Evolutionary conservation across 35 echinoderm and acorn worm species (phyloP), one percentile per base, ranked within the genome.

Genomic region (Holothuria glaberrima): DNA sequence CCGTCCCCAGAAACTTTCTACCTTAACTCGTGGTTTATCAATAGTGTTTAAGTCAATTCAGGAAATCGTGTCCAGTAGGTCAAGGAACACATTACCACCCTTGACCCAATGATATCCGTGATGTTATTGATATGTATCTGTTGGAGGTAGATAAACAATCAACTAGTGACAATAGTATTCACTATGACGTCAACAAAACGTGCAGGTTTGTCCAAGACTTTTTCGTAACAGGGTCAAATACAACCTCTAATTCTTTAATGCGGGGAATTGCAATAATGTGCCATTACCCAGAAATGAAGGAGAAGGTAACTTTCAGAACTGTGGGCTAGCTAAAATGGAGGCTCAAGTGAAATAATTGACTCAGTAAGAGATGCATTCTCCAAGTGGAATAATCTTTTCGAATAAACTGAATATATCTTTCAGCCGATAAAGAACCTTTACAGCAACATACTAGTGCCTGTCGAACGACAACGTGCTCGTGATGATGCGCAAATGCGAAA

Each of bases 51-150:
- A 14, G 6, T n/a, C 34, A 38, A 12, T 75, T 19, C 28, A 75
- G 71, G 20, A 32, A 12, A 59, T 56, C 57, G 30, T 82, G 26
- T 33, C 46, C n/a, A 33, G 26, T n/a, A 82, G 12, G 48, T 82
- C 17, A 27, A 27, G 14, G 79, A 82, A 58, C 79, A 82, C 30
- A 12, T n/a, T 5, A 17, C 46, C 29, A 82, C 44, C 16, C 12
- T 56, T n/a, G 48, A 82, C 29, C 12, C 22, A 5, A 58, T 33
- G 79, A 82, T 82, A 19, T 82, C 17, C 79, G 48, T 24, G 54
- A 82, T 19, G 30, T 82, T 25, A 60, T 82, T 58, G 79, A 82
- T 58, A 59, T 82, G 79, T 82, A 82, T 48, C 79, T 82, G n/a
- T 82, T 82, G 30, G 79, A 50, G 48, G n/a, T 3, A 28, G 57